Evolutionary conservation across 2,797 vertebrate genomes (phyloP), one percentile per base, ranked within the genome.

Genomic region (Passerculus sandwichensis): DNA sequence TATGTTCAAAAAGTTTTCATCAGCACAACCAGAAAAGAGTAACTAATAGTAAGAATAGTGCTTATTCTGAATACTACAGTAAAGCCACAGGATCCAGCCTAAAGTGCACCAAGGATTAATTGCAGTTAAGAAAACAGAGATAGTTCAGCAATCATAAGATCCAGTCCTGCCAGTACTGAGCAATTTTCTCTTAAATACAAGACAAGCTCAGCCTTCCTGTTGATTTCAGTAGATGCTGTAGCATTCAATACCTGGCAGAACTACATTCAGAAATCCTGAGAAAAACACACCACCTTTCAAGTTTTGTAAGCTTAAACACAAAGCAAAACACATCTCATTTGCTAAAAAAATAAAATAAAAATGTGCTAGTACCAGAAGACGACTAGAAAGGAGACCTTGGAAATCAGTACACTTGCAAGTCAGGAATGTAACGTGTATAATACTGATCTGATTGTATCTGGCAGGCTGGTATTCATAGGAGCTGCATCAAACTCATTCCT

Each of bases 141-240:
- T 1, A 66, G 40, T 69, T 85, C 25, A 80, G 59, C 48, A 84
- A 27, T 44, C 11, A 17, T 51, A 80, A 85, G 59, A 70, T 79
- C 42, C 72, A 62, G 50, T 71, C 57, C 77, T 76, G 22, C 34
- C 36, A 65, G 8, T 21, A 73, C 21, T 86, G 34, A 34, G 19
- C 19, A 90, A 73, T 91, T 84, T 88, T 17, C n/a, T 88, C 59
- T 54, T 73, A 86, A 86, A 85, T 54, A 88, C 26, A 66, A 10
- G 60, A 86, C 36, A 79, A 91, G 25, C 64, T 91, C 80, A 90
- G 27, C n/a, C n/a, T 89, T 91, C 67, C 80, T 90, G 67, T 82
- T 85, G 83, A 77, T 92, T 85, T 91, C 50, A 77, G 36, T 79
- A 77, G 64, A 45, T 47, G 29, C 36, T 88, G 27, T 56, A 90